These are phyloP conservation scores for Drosophila nikananu DNA, from an alignment of 1,140 invertebrate species.

Conservation along the genomic window DNA sequence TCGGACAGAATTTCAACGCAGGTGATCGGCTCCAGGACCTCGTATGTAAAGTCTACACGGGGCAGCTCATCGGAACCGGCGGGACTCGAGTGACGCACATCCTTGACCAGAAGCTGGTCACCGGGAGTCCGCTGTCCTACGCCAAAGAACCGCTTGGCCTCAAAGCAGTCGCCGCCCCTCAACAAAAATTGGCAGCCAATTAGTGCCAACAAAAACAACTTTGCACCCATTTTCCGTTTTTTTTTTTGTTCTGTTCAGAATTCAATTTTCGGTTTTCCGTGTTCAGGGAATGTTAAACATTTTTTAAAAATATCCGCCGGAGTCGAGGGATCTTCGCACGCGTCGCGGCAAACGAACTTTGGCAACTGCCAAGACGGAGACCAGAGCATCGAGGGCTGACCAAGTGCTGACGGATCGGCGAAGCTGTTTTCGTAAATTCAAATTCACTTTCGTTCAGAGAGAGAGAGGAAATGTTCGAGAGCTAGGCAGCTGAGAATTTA, in stretches of 20 bases:
- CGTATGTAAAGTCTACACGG: conserved; percentile 67
- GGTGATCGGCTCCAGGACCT: conserved; percentile 71
- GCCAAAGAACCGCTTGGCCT: conserved; percentile 53
- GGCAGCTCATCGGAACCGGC: conserved; percentile 46
- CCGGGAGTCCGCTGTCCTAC: conserved; percentile 57
- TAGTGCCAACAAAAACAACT: conserved; percentile 25
- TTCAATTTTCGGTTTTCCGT: background rate
- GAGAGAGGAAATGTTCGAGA: conserved; percentile 21
- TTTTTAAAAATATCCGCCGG: conserved; percentile 19
- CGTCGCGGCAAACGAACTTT: conserved; percentile 65
- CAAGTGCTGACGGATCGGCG: conserved; percentile 62
- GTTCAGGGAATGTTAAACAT: conserved; percentile 34
- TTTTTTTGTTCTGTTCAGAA: background rate
- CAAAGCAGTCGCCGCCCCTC: conserved; percentile 8
- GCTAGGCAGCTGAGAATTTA: conserved; percentile 2
- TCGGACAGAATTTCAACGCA: conserved; percentile 71
- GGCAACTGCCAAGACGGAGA: conserved; percentile 54
- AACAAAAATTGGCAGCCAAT: conserved; percentile 32
- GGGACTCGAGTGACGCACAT: conserved; percentile 64
- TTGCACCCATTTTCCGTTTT: conserved; percentile 36
- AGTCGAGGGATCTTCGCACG: conserved; percentile 44
- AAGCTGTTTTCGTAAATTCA: conserved; percentile 41
- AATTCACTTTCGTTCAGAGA: conserved; percentile 57
- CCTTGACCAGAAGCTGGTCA: conserved; percentile 74
- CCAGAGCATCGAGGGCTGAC: conserved; percentile 17